Base-by-base conservation (phyloP, 1,140 invertebrate genomes). In the Aphelenchoides fujianensis region DNA sequence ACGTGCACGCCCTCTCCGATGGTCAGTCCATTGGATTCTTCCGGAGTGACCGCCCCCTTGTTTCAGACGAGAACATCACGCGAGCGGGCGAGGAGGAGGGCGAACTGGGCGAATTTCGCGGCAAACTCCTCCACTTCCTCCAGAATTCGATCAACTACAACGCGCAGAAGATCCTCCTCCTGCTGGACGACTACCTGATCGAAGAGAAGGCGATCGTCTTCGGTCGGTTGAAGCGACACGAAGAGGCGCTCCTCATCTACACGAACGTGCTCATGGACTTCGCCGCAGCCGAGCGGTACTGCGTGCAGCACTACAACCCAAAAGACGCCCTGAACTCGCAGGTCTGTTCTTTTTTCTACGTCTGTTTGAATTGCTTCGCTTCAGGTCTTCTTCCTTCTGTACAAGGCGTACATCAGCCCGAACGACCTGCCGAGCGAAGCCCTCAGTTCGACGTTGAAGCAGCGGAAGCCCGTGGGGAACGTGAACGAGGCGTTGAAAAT, bases 191-290 rank as follows among this genome's bases (percentile, higher is more conserved):
- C 36, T 41, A 64, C 74, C 85, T 97, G 71, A 91, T 92, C 84
- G 93, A 97, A 85, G 96, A 98, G 86, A 88, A 93, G 69, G 94
- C 95, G 0, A 89, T 97, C 32, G 90, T 98, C 69, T 86, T 96
- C 19, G 94, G 93, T 2, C 90, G 91, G 76, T 86, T 97, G 1
- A 92, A 91, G 3, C 86, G 90, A 53, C 92, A 95, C 86, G 91
- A 97, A 81, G 91, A 97, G 84, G 94, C 92, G 1, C 86, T 98
- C 52, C 90, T 90, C 0, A 94, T 98, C 82, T 97, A 97, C 84
- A 89, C 95, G 78, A 91, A 88, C 87, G 90, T 88, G 79, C 89
- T 90, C 69, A 90, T 92, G 54, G 90, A 97, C 86, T 88, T 91
- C 23, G 81, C 89, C 0, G 89, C 90, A 80, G 95, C 95, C 0